Evolutionary conservation across 2,113 vertebrate species (phyloP), one percentile per base, ranked within the genome.

Genomic region (Catagonus wagneri): DNA sequence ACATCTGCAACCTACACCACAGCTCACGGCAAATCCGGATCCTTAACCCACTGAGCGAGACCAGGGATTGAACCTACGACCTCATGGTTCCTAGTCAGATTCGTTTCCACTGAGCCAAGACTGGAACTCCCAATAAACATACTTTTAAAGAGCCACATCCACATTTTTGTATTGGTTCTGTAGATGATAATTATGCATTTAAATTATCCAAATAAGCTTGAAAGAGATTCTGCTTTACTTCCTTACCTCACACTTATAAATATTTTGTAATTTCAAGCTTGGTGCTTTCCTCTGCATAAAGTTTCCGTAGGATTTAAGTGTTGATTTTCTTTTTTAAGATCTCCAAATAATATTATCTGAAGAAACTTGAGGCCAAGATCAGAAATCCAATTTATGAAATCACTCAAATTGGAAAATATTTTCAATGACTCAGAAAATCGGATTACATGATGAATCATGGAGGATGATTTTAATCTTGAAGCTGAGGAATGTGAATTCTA

Each of bases 361-460:
- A 93, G 75, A 68, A 92, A 92, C 25, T 81, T 54, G 52, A 83
- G 34, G 80, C 94, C 44, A 71, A 90, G 72, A 92, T 94, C 94
- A 97, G 66, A 97, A 97, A 96, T 90, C 81, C 68, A 94, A 96
- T 96, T 96, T 97, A 89, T 54, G 39, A 96, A 96, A 93, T 93
- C 78, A 83, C 15, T 96, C 90, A 95, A 96, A 96, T 90, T 96
- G 90, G 94, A 96, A 97, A 97, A 96, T 95, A 96, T 85, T 94
- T 97, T 95, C 94, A 96, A 81, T 96, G 95, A 97, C 87, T 93
- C 92, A 87, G 96, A 97, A 97, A 98, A 97, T 97, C 7, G 0
- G 80, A 97, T 96, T 95, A 97, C 34, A 90, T 93, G 60, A 84
- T 90, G 80, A 96, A 89, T 96, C 93, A 71, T 3, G 58, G 84